Evolutionary conservation across 2,797 vertebrate genomes (phyloP).

Genomic region (Picus viridis): DNA sequence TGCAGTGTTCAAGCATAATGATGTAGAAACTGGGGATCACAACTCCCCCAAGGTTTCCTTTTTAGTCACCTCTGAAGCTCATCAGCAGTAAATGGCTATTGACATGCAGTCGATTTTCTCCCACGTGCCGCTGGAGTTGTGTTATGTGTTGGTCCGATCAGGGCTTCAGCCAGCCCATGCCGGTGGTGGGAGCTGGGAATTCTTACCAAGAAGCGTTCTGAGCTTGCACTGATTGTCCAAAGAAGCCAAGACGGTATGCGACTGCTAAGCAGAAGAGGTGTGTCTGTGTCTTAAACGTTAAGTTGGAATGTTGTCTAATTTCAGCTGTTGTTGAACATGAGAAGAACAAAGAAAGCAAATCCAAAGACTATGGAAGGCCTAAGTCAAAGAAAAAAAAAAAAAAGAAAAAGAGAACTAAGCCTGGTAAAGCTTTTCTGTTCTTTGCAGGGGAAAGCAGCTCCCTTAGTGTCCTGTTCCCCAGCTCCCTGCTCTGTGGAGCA

Average conservation of each 20-base stretch:
- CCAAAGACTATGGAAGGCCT: constrained; percentile 87
- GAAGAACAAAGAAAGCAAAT: constrained; percentile 84
- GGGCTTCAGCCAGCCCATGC: not conserved
- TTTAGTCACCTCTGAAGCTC: not conserved
- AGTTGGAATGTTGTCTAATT: constrained; percentile 53
- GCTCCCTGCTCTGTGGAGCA: not conserved
- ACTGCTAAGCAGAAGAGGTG: not conserved
- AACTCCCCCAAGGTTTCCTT: not conserved
- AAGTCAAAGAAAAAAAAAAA: constrained; percentile 96
- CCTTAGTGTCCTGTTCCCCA: not conserved
- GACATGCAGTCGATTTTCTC: not conserved
- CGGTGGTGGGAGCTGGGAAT: not conserved
- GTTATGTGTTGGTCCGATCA: not conserved
- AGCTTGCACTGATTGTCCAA: not conserved
- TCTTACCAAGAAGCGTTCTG: not conserved
- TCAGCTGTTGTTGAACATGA: constrained; percentile 82
- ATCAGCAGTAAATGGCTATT: not conserved
- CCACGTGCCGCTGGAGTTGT: not conserved
- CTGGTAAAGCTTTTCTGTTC: constrained; percentile 76
- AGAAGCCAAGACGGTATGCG: not conserved
- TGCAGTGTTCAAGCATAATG: not conserved
- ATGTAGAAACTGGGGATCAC: not conserved
- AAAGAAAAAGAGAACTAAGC: constrained; percentile 91
- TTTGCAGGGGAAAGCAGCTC: not conserved
- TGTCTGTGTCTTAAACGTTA: not conserved